These are phyloP conservation scores for Volucella zonaria DNA, from an alignment of 2,888 invertebrate genomes.

Conservation along the genomic window DNA sequence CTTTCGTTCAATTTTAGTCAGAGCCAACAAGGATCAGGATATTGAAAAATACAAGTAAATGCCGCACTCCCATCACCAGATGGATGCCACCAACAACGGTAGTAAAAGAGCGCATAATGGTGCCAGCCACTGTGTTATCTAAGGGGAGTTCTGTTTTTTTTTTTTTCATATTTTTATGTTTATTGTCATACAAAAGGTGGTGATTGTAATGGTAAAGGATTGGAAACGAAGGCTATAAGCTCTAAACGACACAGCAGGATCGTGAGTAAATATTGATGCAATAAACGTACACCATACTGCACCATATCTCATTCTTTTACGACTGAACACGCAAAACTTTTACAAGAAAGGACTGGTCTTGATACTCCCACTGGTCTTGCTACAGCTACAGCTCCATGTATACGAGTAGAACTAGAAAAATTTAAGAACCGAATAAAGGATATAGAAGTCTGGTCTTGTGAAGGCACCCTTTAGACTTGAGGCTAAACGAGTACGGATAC, in stretches of 20 bases:
- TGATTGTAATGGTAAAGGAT: background rate
- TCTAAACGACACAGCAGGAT: constrained; percentile 55
- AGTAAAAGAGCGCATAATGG: constrained; percentile 9
- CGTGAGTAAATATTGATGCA: constrained; percentile 70
- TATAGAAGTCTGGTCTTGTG: constrained; percentile 33
- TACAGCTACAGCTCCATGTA: background rate
- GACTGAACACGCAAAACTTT: background rate
- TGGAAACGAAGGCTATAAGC: constrained; percentile 45
- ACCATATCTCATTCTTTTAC: constrained; percentile 22
- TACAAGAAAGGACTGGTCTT: constrained; percentile 29
- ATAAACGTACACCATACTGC: constrained; percentile 54
- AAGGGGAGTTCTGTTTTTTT: constrained; percentile 15
- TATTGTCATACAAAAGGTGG: constrained; percentile 48
- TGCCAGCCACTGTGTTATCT: constrained; percentile 47
- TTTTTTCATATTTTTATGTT: constrained; percentile 22
- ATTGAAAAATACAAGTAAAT: constrained; percentile 51
- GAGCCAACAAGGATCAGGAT: constrained; percentile 59
- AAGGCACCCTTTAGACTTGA: background rate
- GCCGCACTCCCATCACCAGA: constrained; percentile 10
- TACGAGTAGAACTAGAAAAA: constrained; percentile 16
- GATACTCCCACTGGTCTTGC: constrained; percentile 6
- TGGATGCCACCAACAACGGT: background rate
- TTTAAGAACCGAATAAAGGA: constrained; percentile 55
- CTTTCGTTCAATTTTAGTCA: constrained; percentile 47
- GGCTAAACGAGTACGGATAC: background rate